Base-by-base conservation (phyloP, 2,113 vertebrate genomes). In the Jacana jacana region DNA sequence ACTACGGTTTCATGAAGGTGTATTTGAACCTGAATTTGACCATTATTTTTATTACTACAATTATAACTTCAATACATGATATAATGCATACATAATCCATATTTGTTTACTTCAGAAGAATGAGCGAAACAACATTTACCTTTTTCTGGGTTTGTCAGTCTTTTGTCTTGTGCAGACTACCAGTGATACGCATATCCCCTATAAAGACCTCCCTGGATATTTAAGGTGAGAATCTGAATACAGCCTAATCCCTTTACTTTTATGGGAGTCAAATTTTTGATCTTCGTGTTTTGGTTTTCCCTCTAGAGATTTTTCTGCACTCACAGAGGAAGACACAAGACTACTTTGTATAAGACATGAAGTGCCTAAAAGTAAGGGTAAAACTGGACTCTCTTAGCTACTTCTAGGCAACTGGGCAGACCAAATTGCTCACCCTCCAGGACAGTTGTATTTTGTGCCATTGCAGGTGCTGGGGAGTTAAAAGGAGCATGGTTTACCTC, bases 391-490 rank as follows among this genome's bases (percentile, higher is more conserved):
- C 13, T 51, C 2, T 46, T 25, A 84, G 6, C 60, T 65, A 27
- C 42, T 31, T 31, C 22, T 51, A 71, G 68, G 30, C 35, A 64
- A 25, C 46, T 72, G 15, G 44, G 33, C 39, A 68, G 48, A 37
- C 48, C 57, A 91, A 87, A 52, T 40, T 61, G 30, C 58, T 49
- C 13, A 0, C 61, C 37, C 64, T 61, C 49, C 58, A 80, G 37
- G 66, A 76, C 33, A 82, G 63, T 61, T 72, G 37, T 5, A 27
- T 87, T 79, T 65, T 65, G 52, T 79, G 37, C 16, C 63, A 89
- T 91, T 92, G 87, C 91, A 95, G 94, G 93, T 95, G 81, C n/a
- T 85, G 31, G 16, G 40, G 44, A 94, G n/a, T 48, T 89, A 76
- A 85, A 92, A 95, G 55, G 17, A 89, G 25, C 58, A 11, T 35